Conservation (phyloP, 2,113 vertebrate genomes). For the Chloebia gouldiae region DNA sequence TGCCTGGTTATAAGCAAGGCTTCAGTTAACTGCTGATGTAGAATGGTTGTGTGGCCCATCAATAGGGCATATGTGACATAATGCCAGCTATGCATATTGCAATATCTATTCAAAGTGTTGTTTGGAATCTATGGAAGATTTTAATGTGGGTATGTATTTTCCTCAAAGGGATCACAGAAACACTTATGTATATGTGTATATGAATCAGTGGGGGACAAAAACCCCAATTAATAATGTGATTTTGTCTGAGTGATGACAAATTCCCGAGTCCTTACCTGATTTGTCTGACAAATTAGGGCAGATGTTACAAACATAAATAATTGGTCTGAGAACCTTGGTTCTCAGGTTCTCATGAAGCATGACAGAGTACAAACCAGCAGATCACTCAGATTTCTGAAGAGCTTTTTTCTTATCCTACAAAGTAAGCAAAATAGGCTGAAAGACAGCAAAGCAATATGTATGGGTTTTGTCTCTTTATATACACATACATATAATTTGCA, state of each 20-base stretch:
- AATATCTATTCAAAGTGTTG: neutral
- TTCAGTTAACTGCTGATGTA: neutral
- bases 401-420: neutral
- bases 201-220: neutral
- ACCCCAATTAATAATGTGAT: neutral
- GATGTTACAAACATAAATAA: neutral
- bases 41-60: neutral
- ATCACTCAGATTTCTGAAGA: neutral
- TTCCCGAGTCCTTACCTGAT: neutral
- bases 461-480: neutral
- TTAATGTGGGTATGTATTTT: neutral
- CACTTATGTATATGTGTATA: neutral
- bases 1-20: neutral
- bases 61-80: neutral
- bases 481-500: rapidly evolving
- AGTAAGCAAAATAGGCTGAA: neutral
- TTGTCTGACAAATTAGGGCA: neutral
- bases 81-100: neutral
- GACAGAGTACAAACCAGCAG: neutral
- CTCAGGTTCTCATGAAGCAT: neutral
- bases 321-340: neutral
- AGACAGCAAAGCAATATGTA: neutral
- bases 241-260: neutral
- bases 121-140: neutral
- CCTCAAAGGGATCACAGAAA: neutral